Conservation (phyloP, 2,888 invertebrate species). For the Apoda limacodes region DNA sequence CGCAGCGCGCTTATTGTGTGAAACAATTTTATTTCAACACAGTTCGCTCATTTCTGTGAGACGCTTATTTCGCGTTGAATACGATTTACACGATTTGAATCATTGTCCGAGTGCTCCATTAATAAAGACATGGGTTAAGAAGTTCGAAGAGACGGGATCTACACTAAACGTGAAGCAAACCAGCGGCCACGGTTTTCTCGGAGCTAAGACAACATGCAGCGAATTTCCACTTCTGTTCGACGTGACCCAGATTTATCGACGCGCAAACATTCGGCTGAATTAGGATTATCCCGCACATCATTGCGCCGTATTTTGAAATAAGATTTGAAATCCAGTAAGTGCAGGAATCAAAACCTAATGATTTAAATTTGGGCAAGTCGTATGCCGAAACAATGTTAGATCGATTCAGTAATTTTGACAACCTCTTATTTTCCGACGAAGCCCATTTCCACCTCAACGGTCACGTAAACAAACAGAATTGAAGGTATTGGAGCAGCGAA, state of each 20-base stretch:
- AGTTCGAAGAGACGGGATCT: conserved; percentile 11
- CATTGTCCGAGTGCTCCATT: conserved; percentile 7
- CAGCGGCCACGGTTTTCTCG: conserved; percentile 5
- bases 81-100: conserved; percentile 6
- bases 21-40: conserved; percentile 6
- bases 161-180: conserved; percentile 11
- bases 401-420: conserved; percentile 13
- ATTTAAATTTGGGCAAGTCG: background rate
- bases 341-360: background rate
- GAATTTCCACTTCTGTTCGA: background rate
- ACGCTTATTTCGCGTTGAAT: conserved; percentile 8
- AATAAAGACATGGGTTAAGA: conserved; percentile 10
- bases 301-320: too few relatives aligned
- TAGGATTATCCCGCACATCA: background rate
- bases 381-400: conserved; percentile 19
- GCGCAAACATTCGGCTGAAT: background rate
- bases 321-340: too few relatives aligned
- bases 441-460: conserved; percentile 14
- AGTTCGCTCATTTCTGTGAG: conserved; percentile 9
- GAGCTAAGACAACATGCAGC: conserved; percentile 7
- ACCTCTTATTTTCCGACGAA: conserved; percentile 8
- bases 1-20: background rate
- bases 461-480: conserved; percentile 13
- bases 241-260: background rate
- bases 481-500: conserved; percentile 8